Evolutionary conservation across 1,140 invertebrate genomes (phyloP), one percentile per base, ranked within the genome.

Genomic region (Ceratoteleas bidentatus): DNA sequence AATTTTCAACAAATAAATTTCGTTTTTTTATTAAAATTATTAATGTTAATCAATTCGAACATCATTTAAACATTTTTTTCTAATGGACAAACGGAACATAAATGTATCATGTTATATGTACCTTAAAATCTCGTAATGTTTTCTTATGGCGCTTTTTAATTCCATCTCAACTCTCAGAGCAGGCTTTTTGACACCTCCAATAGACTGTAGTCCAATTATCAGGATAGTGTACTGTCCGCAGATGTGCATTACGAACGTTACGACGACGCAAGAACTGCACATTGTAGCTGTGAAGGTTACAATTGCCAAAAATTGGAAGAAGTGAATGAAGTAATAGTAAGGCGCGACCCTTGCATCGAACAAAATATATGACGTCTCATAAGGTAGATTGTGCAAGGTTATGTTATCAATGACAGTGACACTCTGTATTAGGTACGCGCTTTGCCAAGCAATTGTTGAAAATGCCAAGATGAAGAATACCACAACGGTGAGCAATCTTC

Each of bases 201-300:
- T 13, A 14, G 9, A n/a, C 13, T 14, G 45, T 13, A 47, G 2
- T 10, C 11, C 45, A 4, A 13, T n/a, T 13, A 47, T 47, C 13
- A 47, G 13, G 1, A 47, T 14, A 11, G 5, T n/a, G 13, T 47
- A 47, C 11, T 47, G 45, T 6, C 45, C 13, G 13, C 45, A 4
- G 6, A 47, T 47, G 45, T 47, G 45, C 45, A 47, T 47, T n/a
- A 47, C 45, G 45, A 47, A 47, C 45, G 45, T 47, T 6, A 47
- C 45, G 9, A 1, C 45, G 11, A 47, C 45, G 45, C 45, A 47
- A n/a, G 45, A 47, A 14, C 45, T 47, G 45, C 45, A 47, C 45
- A 47, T 47, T 13, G 45, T 47, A 13, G 45, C 45, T 14, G 45
- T 0, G 13, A 47, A 47, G 13, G 13, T 47, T 6, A 47, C 10